Conservation (phyloP, 2,888 invertebrate species). For the Coremacera marginata region DNA sequence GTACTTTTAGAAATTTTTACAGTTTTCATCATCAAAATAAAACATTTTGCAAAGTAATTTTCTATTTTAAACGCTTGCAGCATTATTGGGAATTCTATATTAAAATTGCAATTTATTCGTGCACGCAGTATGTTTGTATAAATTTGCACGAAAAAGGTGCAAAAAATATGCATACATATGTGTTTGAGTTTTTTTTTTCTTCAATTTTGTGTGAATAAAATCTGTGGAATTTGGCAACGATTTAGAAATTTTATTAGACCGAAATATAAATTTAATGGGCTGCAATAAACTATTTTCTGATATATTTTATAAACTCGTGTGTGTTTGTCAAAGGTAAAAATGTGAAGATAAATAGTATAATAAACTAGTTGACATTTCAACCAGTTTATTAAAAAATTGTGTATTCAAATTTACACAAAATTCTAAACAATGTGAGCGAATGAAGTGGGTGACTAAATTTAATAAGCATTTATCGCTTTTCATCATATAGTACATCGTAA, state of each 20-base stretch:
- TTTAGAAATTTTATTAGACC: slow-evolving; percentile 18
- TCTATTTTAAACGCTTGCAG: slow-evolving; percentile 19
- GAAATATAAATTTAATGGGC: slow-evolving; percentile 8
- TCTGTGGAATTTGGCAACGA: slow-evolving; percentile 16
- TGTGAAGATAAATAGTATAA: too few species aligned
- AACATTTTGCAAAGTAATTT: slow-evolving; percentile 10
- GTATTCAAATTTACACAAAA: too few species aligned
- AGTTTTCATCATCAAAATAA: too few species aligned
- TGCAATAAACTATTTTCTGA: neutral
- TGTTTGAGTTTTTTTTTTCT: neutral
- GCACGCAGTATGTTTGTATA: neutral
- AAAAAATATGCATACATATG: neutral
- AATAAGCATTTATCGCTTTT: too few species aligned
- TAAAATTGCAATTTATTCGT: neutral
- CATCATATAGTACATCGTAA: too few species aligned
- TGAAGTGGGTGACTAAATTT: too few species aligned
- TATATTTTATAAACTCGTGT: neutral
- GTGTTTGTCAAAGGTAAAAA: too few species aligned
- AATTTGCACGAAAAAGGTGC: neutral
- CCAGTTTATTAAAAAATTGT: too few species aligned
- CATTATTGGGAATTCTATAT: neutral
- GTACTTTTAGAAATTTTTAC: neutral
- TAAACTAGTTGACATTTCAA: too few species aligned
- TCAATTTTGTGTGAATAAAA: neutral
- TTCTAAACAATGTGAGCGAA: too few species aligned